Conservation (phyloP, 2,113 vertebrate genomes). For the Xerus inauris region DNA sequence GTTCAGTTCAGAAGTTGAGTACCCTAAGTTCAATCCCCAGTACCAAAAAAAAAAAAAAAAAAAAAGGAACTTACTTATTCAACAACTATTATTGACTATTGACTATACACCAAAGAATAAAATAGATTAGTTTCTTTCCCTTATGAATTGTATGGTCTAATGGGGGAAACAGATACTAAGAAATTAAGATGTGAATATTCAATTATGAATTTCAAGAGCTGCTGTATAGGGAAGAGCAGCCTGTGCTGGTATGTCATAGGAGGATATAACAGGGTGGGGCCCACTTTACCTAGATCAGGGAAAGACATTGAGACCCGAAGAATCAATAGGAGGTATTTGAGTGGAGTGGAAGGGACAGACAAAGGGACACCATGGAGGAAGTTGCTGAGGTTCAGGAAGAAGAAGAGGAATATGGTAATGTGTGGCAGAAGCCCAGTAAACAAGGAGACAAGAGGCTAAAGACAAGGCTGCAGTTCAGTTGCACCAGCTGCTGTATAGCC, state of each 20-base stretch:
- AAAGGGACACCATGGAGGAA: not conserved
- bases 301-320: not conserved
- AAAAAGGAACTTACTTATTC: not conserved
- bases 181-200: constrained; percentile 16
- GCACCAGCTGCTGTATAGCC: not conserved
- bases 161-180: not conserved
- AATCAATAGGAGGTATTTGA: not conserved
- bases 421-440: not conserved
- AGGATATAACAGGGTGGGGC: not conserved
- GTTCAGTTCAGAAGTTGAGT: too few species aligned
- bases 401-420: not conserved
- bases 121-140: not conserved
- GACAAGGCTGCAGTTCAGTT: not conserved
- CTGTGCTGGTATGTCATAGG: not conserved
- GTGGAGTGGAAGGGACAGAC: not conserved
- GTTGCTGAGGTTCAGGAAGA: not conserved
- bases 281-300: not conserved
- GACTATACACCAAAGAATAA: not conserved
- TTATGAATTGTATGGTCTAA: not conserved
- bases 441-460: fast-evolving
- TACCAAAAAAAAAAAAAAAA: too few species aligned
- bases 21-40: too few species aligned
- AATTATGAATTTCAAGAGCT: constrained; percentile 8
- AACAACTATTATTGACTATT: not conserved
- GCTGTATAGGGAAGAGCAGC: not conserved